Evolutionary conservation across 1,140 invertebrate genomes (phyloP).

Genomic region (Heliconius nattereri): DNA sequence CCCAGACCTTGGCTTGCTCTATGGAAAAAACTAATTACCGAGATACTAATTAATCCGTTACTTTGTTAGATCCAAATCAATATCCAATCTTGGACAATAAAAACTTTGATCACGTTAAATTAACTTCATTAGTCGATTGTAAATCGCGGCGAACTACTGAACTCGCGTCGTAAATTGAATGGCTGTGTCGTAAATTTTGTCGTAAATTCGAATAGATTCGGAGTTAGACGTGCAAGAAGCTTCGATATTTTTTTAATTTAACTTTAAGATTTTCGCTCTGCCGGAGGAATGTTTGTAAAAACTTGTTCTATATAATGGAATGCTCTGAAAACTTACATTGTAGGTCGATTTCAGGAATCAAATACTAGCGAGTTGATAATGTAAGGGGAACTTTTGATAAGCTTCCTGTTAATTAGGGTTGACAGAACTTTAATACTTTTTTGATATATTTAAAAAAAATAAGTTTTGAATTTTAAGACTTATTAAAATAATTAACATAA

Average conservation of each 20-base stretch:
- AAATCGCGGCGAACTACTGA: conserved; percentile 40
- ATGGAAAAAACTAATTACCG: neutral
- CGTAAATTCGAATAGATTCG: conserved; percentile 34
- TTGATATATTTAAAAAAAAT: too few relatives aligned
- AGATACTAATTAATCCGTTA: conserved; percentile 9
- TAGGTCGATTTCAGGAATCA: too few relatives aligned
- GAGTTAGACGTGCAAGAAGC: conserved; percentile 29
- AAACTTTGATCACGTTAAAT: conserved; percentile 40
- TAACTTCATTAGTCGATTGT: conserved; percentile 43
- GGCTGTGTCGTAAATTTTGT: conserved; percentile 34
- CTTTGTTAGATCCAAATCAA: conserved; percentile 24
- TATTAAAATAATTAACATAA: too few relatives aligned
- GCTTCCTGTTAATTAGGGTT: too few relatives aligned
- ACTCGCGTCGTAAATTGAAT: conserved; percentile 38
- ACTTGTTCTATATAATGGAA: neutral
- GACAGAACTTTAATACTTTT: too few relatives aligned
- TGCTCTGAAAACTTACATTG: neutral
- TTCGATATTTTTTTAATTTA: conserved; percentile 32
- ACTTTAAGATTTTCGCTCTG: neutral
- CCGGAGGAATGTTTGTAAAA: conserved; percentile 15
- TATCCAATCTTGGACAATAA: conserved; percentile 33
- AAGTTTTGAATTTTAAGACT: too few relatives aligned
- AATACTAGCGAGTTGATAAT: too few relatives aligned
- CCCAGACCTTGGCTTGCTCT: neutral
- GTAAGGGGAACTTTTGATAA: too few relatives aligned